Evolutionary conservation across 2,888 invertebrate genomes (phyloP).

Genomic region (Pyrocoelia pectoralis): DNA sequence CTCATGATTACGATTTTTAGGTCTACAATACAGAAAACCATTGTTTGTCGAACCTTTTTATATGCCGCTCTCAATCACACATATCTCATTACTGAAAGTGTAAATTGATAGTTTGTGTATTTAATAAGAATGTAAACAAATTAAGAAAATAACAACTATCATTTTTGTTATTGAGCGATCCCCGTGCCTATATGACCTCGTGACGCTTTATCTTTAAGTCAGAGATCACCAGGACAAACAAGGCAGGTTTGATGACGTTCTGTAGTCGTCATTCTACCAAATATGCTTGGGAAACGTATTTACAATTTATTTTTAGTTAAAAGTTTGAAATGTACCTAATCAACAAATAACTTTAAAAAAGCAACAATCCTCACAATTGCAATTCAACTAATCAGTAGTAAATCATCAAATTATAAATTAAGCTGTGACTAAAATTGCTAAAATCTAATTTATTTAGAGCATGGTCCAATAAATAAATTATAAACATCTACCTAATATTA

Average conservation of each 20-base stretch:
- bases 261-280: conserved; percentile 24
- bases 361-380: neutral
- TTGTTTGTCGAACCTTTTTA: no score
- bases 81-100: no score
- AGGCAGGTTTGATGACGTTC: conserved; percentile 35
- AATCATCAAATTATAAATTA: no score
- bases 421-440: no score
- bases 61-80: no score
- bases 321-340: neutral
- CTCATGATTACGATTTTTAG: no score
- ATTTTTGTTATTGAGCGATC: neutral
- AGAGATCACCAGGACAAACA: conserved; percentile 40
- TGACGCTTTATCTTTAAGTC: conserved; percentile 27
- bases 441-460: neutral
- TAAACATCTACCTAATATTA: no score
- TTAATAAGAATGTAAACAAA: no score
- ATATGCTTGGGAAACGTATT: neutral
- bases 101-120: no score
- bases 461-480: no score
- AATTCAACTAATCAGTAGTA: neutral
- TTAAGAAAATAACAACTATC: no score
- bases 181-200: conserved; percentile 19
- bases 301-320: neutral
- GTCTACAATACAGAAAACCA: no score
- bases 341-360: neutral